A percentile compares a stretch with the other conserved stretches of the same genome.
Evolutionary conservation across 2,888 invertebrate species (phyloP).

Genomic region (Proisotoma minuta): DNA sequence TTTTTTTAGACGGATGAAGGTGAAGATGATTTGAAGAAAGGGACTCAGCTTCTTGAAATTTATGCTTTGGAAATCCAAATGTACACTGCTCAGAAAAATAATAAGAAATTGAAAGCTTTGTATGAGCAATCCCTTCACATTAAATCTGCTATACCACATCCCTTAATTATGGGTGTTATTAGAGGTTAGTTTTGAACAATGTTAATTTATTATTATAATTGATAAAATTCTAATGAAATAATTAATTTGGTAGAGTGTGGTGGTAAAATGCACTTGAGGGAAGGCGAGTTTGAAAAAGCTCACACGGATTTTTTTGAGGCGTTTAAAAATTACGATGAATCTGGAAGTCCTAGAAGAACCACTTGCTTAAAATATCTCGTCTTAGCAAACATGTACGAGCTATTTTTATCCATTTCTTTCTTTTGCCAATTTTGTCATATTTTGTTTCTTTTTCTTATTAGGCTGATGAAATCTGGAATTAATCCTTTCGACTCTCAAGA

Average conservation of each 20-base stretch:
- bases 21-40: conserved; percentile 95
- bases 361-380: conserved; percentile 97
- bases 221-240: too few relatives aligned
- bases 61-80: conserved; percentile 99
- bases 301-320: conserved; percentile 99
- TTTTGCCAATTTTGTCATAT: not conserved
- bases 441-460: conserved; percentile 50
- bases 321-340: conserved; percentile 99
- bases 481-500: conserved; percentile 99
- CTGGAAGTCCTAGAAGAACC: conserved; percentile 91
- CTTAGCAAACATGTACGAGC: conserved; percentile 90
- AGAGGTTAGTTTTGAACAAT: conserved; percentile 61
- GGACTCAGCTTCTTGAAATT: conserved; percentile 94
- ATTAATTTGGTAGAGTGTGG: conserved; percentile 81
- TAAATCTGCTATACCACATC: conserved; percentile 99
- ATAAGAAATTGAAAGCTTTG: conserved; percentile 90
- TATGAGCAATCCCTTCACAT: conserved; percentile 98
- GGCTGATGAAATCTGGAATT: conserved; percentile 98
- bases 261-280: conserved; percentile 98
- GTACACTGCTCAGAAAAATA: conserved; percentile 99
- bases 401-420: not conserved
- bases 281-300: conserved; percentile 97
- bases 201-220: not conserved
- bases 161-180: conserved; percentile 98
- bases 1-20: conserved; percentile 83